Evolutionary conservation across 2,797 vertebrate genomes (phyloP), one percentile per base, ranked within the genome.

Genomic region (Cuniculus paca): DNA sequence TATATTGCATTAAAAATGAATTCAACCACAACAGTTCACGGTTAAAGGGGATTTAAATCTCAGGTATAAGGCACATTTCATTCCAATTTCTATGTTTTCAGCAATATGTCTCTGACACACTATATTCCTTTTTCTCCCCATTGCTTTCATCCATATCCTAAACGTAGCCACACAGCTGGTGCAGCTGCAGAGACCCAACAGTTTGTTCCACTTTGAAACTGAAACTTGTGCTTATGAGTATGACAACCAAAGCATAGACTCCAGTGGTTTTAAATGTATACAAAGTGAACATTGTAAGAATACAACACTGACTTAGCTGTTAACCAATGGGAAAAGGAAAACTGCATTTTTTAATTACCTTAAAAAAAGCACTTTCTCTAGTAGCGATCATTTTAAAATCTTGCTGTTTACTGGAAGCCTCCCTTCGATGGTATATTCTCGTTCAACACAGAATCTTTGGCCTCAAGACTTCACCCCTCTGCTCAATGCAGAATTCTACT

Each of bases 1-100:
- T n/a, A 97, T 72, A 83, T 74, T 91, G 36, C 79, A 92, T 95
- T 95, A 94, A 95, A 96, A 95, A 74, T 85, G 34, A 96, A 92
- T 95, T 95, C 70, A 95, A 39, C 20, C 42, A 74, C 77, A 89
- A 75, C 34, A 74, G 12, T 84, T 94, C 19, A 74, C 85, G 80
- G 36, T 93, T 89, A 84, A 60, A 88, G 68, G 54, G n/a, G 45
- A 91, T 96, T 95, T 88, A 92, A 87, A 75, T 94, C 86, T 94
- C 79, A 70, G 22, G 45, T 48, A 36, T 88, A 88, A 75, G 45
- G 39, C n/a, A 80, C 34, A 56, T 95, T 81, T 92, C 70, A 81
- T 45, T 92, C 22, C 65, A 28, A 83, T 93, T 90, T 90, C 79
- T 89, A 17, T 31, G 19, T 92, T 45, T 24, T 90, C 65, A 36